These are phyloP conservation scores for Gryllus bimaculatus DNA, from an alignment of 1,140 invertebrate genomes.

Conservation along the genomic window DNA sequence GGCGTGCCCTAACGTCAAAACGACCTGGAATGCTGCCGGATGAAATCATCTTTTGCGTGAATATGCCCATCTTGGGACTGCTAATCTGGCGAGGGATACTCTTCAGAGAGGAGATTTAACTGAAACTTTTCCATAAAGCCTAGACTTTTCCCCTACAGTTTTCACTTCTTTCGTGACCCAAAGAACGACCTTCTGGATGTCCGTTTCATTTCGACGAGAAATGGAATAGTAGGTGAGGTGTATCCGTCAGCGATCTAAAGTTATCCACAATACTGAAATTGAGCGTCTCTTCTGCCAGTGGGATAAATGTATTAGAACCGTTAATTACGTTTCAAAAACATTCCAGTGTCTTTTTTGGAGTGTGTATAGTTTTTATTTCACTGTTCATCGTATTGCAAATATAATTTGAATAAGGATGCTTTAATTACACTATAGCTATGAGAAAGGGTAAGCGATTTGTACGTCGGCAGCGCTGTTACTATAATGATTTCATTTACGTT, in stretches of 20 bases:
- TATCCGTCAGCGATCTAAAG: background rate
- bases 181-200: background rate
- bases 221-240: background rate
- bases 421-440: too few species aligned
- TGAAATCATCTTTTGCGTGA: background rate
- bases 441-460: too few species aligned
- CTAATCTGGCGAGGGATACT: background rate
- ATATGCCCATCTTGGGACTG: background rate
- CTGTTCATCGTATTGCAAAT: too few species aligned
- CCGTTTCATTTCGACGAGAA: background rate
- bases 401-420: too few species aligned
- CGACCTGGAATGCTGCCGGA: conserved; percentile 6
- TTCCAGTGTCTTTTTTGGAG: too few species aligned
- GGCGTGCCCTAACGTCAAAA: background rate
- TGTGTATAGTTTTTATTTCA: too few species aligned
- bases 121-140: background rate
- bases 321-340: too few species aligned
- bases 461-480: too few species aligned
- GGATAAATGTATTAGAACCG: background rate
- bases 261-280: background rate
- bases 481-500: too few species aligned
- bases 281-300: background rate
- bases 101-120: background rate
- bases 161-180: background rate
- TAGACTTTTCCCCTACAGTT: background rate